Evolutionary conservation across 2,113 vertebrate genomes (phyloP).

Genomic region (Pachycephala philippinensis): DNA sequence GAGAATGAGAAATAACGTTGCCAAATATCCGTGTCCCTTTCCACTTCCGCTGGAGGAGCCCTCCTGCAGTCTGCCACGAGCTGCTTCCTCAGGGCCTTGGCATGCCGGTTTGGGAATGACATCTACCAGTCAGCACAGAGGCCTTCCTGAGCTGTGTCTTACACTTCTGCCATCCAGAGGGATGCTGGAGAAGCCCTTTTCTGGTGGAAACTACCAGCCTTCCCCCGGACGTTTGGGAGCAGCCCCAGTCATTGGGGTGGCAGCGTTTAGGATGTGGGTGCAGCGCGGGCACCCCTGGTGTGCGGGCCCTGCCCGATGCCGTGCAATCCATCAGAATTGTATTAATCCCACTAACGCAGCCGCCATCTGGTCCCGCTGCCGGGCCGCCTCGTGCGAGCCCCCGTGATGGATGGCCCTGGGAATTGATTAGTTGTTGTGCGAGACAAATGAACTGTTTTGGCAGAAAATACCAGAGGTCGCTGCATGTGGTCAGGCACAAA

Average conservation of each 20-base stretch:
- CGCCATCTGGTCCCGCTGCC: conserved; percentile 75
- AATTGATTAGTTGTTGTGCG: conserved; percentile 94
- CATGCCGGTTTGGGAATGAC: background rate
- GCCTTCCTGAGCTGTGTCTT: background rate
- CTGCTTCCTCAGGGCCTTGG: background rate
- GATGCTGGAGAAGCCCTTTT: background rate
- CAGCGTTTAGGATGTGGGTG: background rate
- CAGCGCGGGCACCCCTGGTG: background rate
- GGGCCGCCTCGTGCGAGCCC: conserved; percentile 69
- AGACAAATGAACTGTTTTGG: conserved; percentile 93
- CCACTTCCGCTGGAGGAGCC: background rate
- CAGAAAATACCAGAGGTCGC: conserved; percentile 89
- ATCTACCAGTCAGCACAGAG: background rate
- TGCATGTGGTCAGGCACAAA: conserved; percentile 77
- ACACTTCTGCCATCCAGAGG: fast-evolving
- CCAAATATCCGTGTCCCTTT: background rate
- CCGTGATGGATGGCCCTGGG: conserved; percentile 89
- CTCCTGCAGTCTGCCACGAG: background rate
- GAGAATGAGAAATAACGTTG: background rate
- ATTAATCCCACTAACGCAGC: conserved; percentile 85
- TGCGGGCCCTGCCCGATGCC: conserved; percentile 63
- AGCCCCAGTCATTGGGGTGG: fast-evolving
- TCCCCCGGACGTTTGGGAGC: fast-evolving
- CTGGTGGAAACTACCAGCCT: background rate
- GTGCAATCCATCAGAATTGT: conserved; percentile 80